These are phyloP conservation scores for Ectropis crepuscularia DNA, from an alignment of 2,888 invertebrate genomes.

Conservation along the genomic window DNA sequence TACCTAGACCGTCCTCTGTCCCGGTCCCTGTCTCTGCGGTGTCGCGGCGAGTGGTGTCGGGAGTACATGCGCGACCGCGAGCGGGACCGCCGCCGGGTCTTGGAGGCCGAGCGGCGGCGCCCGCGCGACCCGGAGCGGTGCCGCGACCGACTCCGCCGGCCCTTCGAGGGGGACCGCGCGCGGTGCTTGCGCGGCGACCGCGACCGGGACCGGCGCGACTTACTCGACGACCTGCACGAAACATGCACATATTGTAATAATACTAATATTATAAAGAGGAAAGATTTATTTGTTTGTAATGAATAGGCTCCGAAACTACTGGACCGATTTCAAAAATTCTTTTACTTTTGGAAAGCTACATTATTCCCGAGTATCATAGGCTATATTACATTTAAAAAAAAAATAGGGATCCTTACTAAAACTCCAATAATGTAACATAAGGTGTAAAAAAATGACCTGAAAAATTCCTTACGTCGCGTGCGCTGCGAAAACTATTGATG, in stretches of 20 bases:
- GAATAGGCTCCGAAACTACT: too few relatives aligned
- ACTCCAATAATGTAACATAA: too few relatives aligned
- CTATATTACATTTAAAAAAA: too few relatives aligned
- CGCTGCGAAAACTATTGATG: too few relatives aligned
- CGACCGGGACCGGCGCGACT: slow-evolving; percentile 60
- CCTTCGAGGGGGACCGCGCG: slow-evolving; percentile 59
- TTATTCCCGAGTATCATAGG: too few relatives aligned
- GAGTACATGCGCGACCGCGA: slow-evolving; percentile 58
- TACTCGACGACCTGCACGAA: slow-evolving; percentile 61
- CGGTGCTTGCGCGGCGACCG: slow-evolving; percentile 53
- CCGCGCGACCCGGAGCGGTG: slow-evolving; percentile 62
- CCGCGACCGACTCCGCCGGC: slow-evolving; percentile 50
- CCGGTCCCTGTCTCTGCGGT: slow-evolving; percentile 48
- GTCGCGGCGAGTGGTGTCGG: slow-evolving; percentile 67
- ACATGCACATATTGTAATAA: background rate
- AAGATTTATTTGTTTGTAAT: too few relatives aligned
- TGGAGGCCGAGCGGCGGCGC: slow-evolving; percentile 55
- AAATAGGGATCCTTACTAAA: too few relatives aligned
- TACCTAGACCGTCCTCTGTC: slow-evolving; percentile 70
- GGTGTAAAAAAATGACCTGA: too few relatives aligned
- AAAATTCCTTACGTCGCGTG: too few relatives aligned
- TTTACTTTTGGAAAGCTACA: too few relatives aligned
- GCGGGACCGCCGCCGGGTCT: slow-evolving; percentile 57
- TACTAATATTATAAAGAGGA: too few relatives aligned
- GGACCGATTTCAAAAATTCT: too few relatives aligned